These are phyloP conservation scores for Blomia tropicalis DNA, from an alignment of 2,888 invertebrate species.

Conservation along the genomic window DNA sequence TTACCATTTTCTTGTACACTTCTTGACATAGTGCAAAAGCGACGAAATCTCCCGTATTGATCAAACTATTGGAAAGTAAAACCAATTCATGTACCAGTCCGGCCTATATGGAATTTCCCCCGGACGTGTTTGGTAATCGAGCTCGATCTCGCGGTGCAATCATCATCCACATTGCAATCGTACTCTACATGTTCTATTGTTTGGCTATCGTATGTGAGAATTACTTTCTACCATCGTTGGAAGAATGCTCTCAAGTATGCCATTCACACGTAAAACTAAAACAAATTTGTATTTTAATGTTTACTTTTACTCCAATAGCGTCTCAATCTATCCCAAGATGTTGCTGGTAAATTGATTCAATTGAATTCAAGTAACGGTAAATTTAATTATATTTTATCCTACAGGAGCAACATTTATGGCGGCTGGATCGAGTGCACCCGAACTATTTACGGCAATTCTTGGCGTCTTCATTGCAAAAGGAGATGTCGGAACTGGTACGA, in stretches of 20 bases:
- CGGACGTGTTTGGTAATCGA: conserved; percentile 29
- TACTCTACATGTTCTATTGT: conserved; percentile 29
- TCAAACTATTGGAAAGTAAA: conserved; percentile 14
- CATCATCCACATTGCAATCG: conserved; percentile 30
- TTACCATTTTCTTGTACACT: background rate
- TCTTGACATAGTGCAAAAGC: background rate
- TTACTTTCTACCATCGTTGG: conserved; percentile 31
- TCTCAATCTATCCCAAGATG: conserved; percentile 31
- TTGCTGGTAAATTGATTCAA: conserved; percentile 28
- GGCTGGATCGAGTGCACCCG: conserved; percentile 32
- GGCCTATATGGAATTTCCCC: conserved; percentile 31
- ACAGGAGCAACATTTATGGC: conserved; percentile 32
- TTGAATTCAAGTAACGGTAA: background rate
- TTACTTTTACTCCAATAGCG: conserved; percentile 26
- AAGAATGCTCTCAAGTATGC: conserved; percentile 28
- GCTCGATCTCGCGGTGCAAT: conserved; percentile 29
- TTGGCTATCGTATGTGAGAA: conserved; percentile 31
- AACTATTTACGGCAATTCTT: conserved; percentile 32
- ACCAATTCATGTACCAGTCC: conserved; percentile 16
- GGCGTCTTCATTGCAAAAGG: conserved; percentile 33
- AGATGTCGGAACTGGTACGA: conserved; percentile 33
- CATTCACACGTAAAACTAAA: background rate
- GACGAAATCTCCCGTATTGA: conserved; percentile 14
- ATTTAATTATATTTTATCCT: background rate
- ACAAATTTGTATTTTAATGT: no score